phyloP scores from a whole-genome alignment of 2,797 vertebrate genomes.

The Sebastes hubbsi region DNA sequence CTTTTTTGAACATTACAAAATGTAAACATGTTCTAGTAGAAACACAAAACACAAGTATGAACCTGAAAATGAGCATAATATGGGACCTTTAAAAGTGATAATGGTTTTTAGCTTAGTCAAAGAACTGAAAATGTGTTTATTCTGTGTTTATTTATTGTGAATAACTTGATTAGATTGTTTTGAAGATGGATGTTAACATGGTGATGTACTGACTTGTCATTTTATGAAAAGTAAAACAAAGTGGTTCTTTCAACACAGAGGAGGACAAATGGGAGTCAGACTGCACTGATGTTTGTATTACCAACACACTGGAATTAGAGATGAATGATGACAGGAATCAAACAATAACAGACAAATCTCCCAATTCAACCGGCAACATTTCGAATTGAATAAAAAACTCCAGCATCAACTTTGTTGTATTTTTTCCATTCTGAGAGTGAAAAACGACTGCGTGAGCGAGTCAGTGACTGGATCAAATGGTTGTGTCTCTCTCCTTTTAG shows the following conservation, averaged over 20 bases:
- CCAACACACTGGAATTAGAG: not conserved
- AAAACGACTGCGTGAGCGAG: not conserved
- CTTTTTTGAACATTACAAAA: too few species aligned
- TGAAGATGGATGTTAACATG: not conserved
- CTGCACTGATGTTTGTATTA: not conserved
- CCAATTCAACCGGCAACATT: not conserved
- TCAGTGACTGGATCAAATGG: constrained; percentile 20
- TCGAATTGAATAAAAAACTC: not conserved
- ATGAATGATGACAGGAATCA: constrained; percentile 5
- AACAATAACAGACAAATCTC: not conserved
- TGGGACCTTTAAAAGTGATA: too few species aligned
- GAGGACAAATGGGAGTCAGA: not conserved
- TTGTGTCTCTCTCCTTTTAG: not conserved
- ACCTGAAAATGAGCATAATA: too few species aligned
- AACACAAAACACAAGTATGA: too few species aligned
- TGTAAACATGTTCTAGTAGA: too few species aligned
- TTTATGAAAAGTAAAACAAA: constrained; percentile 9
- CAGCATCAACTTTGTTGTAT: not conserved
- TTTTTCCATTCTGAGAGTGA: not conserved
- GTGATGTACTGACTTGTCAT: not conserved
- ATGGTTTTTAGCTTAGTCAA: not conserved
- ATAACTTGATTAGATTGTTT: not conserved
- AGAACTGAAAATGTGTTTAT: not conserved
- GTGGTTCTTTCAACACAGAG: not conserved
- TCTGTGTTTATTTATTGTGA: not conserved